phyloP scores from a whole-genome alignment of 2,888 invertebrate species.

The Neoitamus cyanurus region DNA sequence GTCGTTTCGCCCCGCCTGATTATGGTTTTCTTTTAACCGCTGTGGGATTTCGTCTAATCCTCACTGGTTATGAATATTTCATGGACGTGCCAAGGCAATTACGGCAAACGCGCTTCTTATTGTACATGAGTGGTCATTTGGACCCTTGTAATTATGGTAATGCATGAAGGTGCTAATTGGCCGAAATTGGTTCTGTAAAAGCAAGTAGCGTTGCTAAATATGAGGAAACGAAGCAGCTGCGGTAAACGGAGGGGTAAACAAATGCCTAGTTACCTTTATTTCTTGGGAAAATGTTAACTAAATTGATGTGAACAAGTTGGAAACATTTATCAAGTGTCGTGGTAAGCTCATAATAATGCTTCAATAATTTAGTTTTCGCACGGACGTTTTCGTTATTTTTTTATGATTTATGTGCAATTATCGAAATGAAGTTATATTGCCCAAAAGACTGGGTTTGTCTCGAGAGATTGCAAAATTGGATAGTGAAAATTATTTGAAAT shows the following conservation, averaged over 20 bases:
- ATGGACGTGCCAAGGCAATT: not conserved
- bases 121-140: not conserved
- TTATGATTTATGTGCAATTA: too few species aligned
- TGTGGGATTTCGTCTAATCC: not conserved
- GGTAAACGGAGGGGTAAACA: not conserved
- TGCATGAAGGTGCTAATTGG: not conserved
- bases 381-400: too few species aligned
- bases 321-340: too few species aligned
- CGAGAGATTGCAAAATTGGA: too few species aligned
- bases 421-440: too few species aligned
- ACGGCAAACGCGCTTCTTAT: not conserved
- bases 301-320: not conserved
- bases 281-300: not conserved
- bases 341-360: too few species aligned
- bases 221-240: not conserved
- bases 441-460: too few species aligned
- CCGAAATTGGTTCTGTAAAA: not conserved
- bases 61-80: not conserved
- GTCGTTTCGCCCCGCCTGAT: not conserved
- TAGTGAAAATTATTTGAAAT: too few species aligned
- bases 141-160: slow-evolving; percentile 5
- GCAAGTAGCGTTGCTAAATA: not conserved
- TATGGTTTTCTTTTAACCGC: not conserved
- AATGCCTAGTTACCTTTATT: not conserved
- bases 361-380: too few species aligned